Evolutionary conservation across 2,113 vertebrate species (phyloP), one percentile per base, ranked within the genome.

Genomic region (Hystrix brachyura): DNA sequence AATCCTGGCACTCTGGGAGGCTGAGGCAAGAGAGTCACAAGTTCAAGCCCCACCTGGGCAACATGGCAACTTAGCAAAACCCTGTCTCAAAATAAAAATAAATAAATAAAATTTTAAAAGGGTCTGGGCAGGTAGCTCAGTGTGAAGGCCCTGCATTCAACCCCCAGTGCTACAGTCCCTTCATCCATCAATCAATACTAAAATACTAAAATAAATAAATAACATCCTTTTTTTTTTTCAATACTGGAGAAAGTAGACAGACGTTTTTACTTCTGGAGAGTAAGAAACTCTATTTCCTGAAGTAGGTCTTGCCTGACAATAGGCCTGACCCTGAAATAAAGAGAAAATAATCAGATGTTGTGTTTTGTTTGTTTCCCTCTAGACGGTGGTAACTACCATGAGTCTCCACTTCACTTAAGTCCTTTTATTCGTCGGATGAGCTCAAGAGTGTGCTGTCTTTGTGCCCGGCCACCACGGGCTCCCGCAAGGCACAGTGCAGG

Each of bases 331-430:
- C 85, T 38, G 78, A 62, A 48, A 84, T 4, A 12, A 78, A 94
- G 84, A 32, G 29, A 69, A 83, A 72, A 32, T 25, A 80, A 38
- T n/a, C 53, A 27, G 7, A 17, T 34, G 51, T 29, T 76, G 19
- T 53, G 60, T 43, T 38, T 38, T 7, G 29, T 51, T 34, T 21
- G 21, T 46, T 67, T 69, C 32, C 38, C 79, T 74, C 71, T 64
- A 55, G 55, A 55, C 38, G 25, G 79, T 64, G 38, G 83, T 86
- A 67, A 59, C 86, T 53, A 83, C 29, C 60, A 17, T 25, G 51
- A 78, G 79, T 46, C 51, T 79, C n/a, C 64, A 87, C 94, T 97
- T 96, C 90, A 51, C 93, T 38, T 3, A 97, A 92, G 65, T 83
- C 85, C 60, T 84, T 86, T 48, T 74, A 67, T 86, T 96, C 91